These are phyloP conservation scores for Pachydiplax longipennis DNA, from an alignment of 2,888 invertebrate species.

Conservation along the genomic window DNA sequence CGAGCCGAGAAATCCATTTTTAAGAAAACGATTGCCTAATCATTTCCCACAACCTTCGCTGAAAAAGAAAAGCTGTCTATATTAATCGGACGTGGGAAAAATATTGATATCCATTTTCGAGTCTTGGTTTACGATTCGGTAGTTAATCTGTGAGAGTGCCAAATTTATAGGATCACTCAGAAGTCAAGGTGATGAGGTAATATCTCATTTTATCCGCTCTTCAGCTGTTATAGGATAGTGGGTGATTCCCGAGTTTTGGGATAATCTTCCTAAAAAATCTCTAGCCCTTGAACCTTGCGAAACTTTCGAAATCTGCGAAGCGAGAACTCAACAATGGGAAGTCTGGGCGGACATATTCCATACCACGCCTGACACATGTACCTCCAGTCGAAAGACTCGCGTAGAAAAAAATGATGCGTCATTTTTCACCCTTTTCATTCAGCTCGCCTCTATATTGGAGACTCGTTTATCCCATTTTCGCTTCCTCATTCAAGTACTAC, in stretches of 20 bases:
- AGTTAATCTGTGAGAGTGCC: background rate
- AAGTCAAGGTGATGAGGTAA: background rate
- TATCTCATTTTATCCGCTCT: background rate
- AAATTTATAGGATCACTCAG: background rate
- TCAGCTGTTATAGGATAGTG: background rate
- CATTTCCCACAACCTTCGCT: too few species aligned
- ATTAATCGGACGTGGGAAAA: too few species aligned
- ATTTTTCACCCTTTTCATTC: background rate
- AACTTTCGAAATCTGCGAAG: conserved; percentile 35
- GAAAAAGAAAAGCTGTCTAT: too few species aligned
- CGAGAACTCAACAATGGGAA: conserved; percentile 16
- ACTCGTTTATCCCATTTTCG: too few species aligned
- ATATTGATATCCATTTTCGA: too few species aligned
- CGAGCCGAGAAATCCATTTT: too few species aligned
- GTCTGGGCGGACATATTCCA: background rate
- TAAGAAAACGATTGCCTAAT: too few species aligned
- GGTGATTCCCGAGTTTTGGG: background rate
- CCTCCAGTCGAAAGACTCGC: background rate
- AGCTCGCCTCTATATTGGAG: background rate
- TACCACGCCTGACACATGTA: background rate
- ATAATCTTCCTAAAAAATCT: conserved; percentile 2
- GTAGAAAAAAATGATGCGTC: background rate
- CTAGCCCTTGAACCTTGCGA: conserved; percentile 9
- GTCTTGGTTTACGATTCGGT: too few species aligned
- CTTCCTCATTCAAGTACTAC: too few species aligned